Conservation (phyloP, 2,113 vertebrate species). For the Castor canadensis region DNA sequence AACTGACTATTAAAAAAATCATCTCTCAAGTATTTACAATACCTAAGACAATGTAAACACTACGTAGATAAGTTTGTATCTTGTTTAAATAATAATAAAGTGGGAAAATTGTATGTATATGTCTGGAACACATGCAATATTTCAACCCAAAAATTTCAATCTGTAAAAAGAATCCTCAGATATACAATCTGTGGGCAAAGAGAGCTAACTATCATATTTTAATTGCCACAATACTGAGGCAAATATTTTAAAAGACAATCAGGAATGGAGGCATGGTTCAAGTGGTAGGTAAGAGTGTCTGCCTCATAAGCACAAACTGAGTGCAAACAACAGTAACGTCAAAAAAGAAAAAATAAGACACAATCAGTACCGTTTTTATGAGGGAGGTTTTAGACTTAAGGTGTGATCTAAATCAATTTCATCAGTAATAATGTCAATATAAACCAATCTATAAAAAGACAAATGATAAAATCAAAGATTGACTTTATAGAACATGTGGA, state of each 20-base stretch:
- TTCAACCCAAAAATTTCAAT: not conserved
- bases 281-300: too few relatives aligned
- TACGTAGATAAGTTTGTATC: not conserved
- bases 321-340: too few relatives aligned
- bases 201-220: not conserved
- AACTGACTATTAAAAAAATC: too few relatives aligned
- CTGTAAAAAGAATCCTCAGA: not conserved
- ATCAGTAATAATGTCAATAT: not conserved
- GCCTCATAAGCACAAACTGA: too few relatives aligned
- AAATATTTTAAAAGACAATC: not conserved
- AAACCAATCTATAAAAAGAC: not conserved
- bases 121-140: not conserved
- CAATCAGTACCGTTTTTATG: not conserved
- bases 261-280: too few relatives aligned
- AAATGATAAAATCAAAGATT: not conserved
- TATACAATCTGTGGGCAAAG: not conserved
- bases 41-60: not conserved
- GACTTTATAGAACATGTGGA: not conserved
- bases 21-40: not conserved
- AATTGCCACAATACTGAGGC: not conserved
- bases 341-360: too few relatives aligned
- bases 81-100: not conserved
- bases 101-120: not conserved
- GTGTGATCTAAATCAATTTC: not conserved
- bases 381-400: not conserved